Conservation (phyloP, 2,113 vertebrate genomes). For the Dermatemys mawii region DNA sequence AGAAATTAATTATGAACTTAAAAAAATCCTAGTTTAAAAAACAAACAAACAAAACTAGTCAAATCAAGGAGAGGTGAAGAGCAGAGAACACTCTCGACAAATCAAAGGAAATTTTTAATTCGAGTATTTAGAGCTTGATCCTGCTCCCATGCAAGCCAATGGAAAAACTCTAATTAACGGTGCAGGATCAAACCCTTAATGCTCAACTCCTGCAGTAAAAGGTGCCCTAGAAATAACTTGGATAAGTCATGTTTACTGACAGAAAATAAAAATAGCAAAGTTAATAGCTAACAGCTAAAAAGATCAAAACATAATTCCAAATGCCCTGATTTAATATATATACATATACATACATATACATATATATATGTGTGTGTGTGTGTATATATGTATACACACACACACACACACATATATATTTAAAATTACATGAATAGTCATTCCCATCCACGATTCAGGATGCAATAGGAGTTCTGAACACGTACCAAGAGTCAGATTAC, state of each 20-base stretch:
- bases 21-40: not conserved
- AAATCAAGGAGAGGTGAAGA: not conserved
- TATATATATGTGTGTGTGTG: too few species aligned
- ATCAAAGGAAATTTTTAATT: not conserved
- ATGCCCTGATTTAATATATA: not conserved
- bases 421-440: not conserved
- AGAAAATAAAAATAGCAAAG: not conserved
- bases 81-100: not conserved
- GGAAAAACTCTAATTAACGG: not conserved
- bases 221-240: not conserved
- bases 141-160: not conserved
- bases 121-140: not conserved
- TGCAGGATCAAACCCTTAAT: not conserved
- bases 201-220: not conserved
- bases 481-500: not conserved
- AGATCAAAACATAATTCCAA: not conserved
- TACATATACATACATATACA: too few species aligned
- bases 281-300: not conserved
- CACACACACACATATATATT: too few species aligned
- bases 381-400: too few species aligned
- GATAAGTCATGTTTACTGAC: not conserved
- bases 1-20: accelerated
- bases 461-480: not conserved
- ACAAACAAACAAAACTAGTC: not conserved
- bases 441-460: not conserved